A percentile compares a stretch with the other conserved stretches of the same genome.
phyloP scores from a whole-genome alignment of 2,113 vertebrate species.

The Neolamprologus kungweensis region DNA sequence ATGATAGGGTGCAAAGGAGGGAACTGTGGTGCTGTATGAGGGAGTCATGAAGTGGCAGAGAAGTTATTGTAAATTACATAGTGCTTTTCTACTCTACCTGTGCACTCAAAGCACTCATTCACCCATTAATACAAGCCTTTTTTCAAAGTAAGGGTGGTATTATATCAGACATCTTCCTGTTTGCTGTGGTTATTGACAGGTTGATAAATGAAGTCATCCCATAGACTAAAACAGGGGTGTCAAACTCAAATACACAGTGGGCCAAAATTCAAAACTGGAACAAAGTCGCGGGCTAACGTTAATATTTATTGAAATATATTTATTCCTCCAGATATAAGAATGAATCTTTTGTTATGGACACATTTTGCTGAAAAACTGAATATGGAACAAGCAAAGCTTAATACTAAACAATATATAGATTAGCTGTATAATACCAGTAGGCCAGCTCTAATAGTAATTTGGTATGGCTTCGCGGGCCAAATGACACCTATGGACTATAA shows the following conservation, averaged over 20 bases:
- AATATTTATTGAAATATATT: too few relatives aligned
- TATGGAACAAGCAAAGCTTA: too few relatives aligned
- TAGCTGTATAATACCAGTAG: too few relatives aligned
- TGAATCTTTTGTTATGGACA: too few relatives aligned
- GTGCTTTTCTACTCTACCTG: neutral
- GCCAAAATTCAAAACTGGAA: too few relatives aligned
- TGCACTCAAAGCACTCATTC: neutral
- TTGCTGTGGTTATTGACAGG: neutral
- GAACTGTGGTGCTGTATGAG: neutral
- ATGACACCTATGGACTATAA: neutral
- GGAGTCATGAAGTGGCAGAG: neutral
- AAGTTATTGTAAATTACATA: neutral
- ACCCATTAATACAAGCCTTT: neutral
- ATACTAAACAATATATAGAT: too few relatives aligned
- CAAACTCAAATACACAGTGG: too few relatives aligned
- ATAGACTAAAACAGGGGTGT: neutral
- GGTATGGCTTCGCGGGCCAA: too few relatives aligned
- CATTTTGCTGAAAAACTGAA: accelerated
- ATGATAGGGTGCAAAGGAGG: neutral
- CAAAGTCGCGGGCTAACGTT: too few relatives aligned
- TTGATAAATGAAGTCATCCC: neutral
- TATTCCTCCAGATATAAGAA: too few relatives aligned
- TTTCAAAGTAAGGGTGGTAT: neutral
- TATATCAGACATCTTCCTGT: neutral
- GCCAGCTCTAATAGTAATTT: too few relatives aligned